phyloP scores from a whole-genome alignment of 2,113 vertebrate species.

The Nymphicus hollandicus region DNA sequence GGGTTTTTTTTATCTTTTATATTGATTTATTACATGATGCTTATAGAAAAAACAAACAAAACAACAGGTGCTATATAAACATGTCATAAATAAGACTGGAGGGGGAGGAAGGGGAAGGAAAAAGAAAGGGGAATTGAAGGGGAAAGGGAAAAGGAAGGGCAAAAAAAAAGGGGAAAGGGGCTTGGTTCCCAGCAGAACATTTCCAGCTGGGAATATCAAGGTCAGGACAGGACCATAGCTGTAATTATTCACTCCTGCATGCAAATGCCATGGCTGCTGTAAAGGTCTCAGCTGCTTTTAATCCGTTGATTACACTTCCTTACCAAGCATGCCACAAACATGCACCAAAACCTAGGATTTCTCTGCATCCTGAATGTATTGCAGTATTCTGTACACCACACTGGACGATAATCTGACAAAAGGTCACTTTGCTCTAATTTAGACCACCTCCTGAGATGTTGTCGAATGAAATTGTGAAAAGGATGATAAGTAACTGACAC shows the following conservation, averaged over 20 bases:
- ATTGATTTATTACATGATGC: background rate
- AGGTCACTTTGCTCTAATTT: background rate
- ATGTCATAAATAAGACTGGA: background rate
- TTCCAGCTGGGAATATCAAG: background rate
- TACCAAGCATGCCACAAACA: background rate
- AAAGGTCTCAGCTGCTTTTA: background rate
- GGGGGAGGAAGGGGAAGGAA: background rate
- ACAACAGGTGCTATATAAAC: fast-evolving
- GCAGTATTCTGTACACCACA: background rate
- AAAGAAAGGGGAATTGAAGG: background rate
- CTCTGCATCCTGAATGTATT: background rate
- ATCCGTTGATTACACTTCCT: background rate
- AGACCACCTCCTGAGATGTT: background rate
- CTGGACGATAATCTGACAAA: background rate
- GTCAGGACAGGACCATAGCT: background rate
- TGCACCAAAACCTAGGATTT: background rate
- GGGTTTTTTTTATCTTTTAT: background rate
- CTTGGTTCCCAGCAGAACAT: background rate
- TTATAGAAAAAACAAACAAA: background rate
- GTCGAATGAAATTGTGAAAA: background rate
- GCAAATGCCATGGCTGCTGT: background rate
- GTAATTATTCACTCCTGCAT: background rate
- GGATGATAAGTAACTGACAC: background rate
- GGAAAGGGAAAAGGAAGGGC: background rate
- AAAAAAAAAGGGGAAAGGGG: background rate